Evolutionary conservation across 2,888 invertebrate species (phyloP), one percentile per base, ranked within the genome.

Genomic region (Aspidiotus destructor): DNA sequence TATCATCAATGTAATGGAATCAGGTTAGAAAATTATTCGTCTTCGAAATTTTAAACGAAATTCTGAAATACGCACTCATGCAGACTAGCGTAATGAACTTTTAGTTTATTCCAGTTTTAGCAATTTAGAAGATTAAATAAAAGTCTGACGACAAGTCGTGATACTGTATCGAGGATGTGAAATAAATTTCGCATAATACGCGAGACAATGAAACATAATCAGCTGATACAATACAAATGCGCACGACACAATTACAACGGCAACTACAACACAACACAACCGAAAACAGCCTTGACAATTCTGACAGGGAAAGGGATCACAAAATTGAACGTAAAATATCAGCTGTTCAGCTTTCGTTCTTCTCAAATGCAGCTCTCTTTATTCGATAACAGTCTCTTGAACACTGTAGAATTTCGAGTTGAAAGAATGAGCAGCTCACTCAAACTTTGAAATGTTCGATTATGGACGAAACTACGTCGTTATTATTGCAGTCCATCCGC

Each of bases 191-290:
- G 65, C 57, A 48, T 44, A 58, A 48, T 41, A 44, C 28, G 28
- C 28, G 13, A 60, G 58, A 67, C 67, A 67, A 67, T 67, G 67
- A 58, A 67, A 52, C 40, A 40, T 52, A 60, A 67, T 65, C 67
- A 67, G 67, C 67, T 67, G 67, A 67, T 60, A 28, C 42, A 67
- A 67, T 58, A 11, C 11, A 40, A 11, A 48, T n/a, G 48, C 10
- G n/a, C 48, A 48, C 48, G 48, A 48, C 48, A 48, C 48, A 48
- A 48, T 48, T 48, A 48, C 48, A 48, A 48, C n/a, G 11, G 6
- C 48, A 11, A 48, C 10, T n/a, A 3, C 11, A 11, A 48, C 48
- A 48, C 48, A 13, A 48, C n/a, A 11, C 48, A 13, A 48, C 48
- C 48, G 11, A 48, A 3, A 48, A 48, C 48, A 48, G n/a, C 48